These are phyloP conservation scores for Chamaetylas fuelleborni DNA, from an alignment of 2,113 vertebrate species.

Conservation along the genomic window DNA sequence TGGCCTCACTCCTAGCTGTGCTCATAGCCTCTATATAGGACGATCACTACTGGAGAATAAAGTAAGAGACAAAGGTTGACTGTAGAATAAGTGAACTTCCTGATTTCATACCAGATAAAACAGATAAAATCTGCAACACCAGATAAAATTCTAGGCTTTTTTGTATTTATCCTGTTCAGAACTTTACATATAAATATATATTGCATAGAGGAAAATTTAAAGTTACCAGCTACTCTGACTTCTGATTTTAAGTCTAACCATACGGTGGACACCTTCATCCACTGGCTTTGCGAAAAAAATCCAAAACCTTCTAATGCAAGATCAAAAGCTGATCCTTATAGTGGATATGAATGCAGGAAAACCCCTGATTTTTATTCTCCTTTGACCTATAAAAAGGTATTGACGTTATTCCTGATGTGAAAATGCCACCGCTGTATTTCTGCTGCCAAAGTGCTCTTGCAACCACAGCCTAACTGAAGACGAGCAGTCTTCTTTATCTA, in stretches of 20 bases:
- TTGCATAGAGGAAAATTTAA: not conserved
- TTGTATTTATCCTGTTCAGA: not conserved
- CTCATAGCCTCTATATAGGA: not conserved
- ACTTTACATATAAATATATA: not conserved
- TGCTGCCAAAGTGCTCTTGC: not conserved
- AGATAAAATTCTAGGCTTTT: not conserved
- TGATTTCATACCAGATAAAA: not conserved
- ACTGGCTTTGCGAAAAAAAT: not conserved
- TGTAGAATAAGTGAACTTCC: not conserved
- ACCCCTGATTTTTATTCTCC: constrained; percentile 1
- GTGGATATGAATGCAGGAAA: not conserved
- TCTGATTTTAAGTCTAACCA: not conserved
- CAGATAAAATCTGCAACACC: not conserved
- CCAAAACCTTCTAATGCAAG: not conserved
- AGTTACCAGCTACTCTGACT: not conserved
- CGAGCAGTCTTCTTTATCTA: not conserved
- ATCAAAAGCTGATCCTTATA: not conserved
- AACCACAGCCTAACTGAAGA: constrained; percentile 18
- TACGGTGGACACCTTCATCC: not conserved
- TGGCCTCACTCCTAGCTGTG: not conserved
- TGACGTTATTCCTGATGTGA: not conserved
- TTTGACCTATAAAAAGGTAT: constrained; percentile 32
- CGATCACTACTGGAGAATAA: not conserved
- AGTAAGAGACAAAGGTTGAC: not conserved
- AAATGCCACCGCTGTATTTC: not conserved